A percentile compares a stretch with the other conserved stretches of the same genome.
Evolutionary conservation across 2,113 vertebrate genomes (phyloP).

Genomic region (Notarius quadriscutis): DNA sequence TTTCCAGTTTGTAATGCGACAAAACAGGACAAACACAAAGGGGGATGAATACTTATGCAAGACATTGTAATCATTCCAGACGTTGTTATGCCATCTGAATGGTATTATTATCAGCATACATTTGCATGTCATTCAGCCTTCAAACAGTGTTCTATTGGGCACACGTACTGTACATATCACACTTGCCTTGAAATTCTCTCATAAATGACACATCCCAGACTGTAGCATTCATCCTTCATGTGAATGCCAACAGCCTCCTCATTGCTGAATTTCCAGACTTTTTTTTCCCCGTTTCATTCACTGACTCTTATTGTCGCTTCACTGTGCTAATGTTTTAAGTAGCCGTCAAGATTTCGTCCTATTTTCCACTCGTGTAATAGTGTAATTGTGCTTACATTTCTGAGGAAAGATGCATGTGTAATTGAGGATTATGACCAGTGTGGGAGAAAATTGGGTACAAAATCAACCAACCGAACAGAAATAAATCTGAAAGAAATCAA

Average conservation of each 20-base stretch:
- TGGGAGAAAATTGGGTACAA: too few relatives aligned
- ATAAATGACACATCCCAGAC: not conserved
- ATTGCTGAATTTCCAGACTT: not conserved
- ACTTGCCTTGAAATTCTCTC: not conserved
- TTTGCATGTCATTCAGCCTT: not conserved
- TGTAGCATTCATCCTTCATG: not conserved
- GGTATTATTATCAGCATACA: not conserved
- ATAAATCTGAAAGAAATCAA: not conserved
- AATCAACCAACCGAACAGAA: not conserved
- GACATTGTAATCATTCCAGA: not conserved
- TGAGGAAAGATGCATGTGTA: not conserved
- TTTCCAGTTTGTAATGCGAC: too few relatives aligned
- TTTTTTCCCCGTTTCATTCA: not conserved
- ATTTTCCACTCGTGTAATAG: not conserved
- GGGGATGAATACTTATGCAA: too few relatives aligned
- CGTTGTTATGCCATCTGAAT: not conserved
- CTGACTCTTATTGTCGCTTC: not conserved
- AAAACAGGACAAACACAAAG: too few relatives aligned
- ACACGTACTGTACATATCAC: not conserved
- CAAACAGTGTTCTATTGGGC: not conserved
- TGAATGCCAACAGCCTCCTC: not conserved
- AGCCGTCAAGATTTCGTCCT: not conserved
- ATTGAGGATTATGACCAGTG: not conserved
- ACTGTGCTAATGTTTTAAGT: constrained; percentile 2
- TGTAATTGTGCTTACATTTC: not conserved